phyloP scores from a whole-genome alignment of 1,140 invertebrate species.

The Orchestia grillus region DNA sequence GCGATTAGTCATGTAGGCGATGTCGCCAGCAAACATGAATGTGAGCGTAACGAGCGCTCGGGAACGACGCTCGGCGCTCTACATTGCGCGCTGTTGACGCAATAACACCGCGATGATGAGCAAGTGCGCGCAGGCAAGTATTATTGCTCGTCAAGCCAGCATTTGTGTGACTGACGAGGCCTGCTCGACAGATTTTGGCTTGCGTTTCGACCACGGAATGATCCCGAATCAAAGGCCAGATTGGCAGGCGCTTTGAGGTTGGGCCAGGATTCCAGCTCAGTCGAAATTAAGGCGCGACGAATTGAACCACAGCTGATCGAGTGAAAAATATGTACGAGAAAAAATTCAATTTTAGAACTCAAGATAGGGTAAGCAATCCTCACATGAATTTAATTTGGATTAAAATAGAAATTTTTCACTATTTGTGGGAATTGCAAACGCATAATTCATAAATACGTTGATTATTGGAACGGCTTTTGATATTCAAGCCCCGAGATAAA shows the following conservation, averaged over 20 bases:
- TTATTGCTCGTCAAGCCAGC: background rate
- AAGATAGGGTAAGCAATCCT: background rate
- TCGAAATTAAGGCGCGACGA: background rate
- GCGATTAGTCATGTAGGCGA: background rate
- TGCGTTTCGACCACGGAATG: background rate
- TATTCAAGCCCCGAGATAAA: background rate
- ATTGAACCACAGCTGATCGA: background rate
- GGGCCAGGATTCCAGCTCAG: too few species aligned
- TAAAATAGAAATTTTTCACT: background rate
- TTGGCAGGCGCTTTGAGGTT: background rate
- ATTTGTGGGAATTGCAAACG: background rate
- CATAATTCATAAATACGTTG: background rate
- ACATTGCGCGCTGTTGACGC: background rate
- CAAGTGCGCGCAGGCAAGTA: background rate
- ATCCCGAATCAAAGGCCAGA: background rate
- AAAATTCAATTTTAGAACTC: background rate
- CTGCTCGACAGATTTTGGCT: background rate
- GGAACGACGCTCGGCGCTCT: background rate
- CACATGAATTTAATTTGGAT: background rate
- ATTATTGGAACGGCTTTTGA: background rate
- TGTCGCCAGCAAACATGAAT: background rate
- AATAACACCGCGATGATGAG: background rate
- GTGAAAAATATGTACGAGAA: background rate
- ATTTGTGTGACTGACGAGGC: background rate
- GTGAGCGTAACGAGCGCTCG: background rate